Evolutionary conservation across 2,113 vertebrate species (phyloP).

Genomic region (Pseudonaja textilis): DNA sequence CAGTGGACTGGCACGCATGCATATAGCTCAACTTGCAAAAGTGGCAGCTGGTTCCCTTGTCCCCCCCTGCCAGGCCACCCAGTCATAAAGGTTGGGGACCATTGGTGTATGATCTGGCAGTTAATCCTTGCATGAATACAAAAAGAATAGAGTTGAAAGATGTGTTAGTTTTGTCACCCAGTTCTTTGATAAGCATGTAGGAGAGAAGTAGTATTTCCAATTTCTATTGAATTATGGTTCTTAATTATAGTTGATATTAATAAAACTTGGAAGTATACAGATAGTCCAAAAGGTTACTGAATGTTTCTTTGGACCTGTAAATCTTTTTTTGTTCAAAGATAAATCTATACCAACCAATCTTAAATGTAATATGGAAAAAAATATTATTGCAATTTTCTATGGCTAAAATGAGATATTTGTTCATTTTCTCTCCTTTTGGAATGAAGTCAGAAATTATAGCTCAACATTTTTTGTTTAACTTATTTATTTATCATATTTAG

Average conservation of each 20-base stretch:
- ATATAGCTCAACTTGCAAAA: no score
- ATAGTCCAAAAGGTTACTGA: background rate
- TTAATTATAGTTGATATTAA: background rate
- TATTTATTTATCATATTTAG: background rate
- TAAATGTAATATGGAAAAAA: background rate
- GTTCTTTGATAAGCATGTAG: background rate
- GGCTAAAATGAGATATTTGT: background rate
- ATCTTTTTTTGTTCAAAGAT: background rate
- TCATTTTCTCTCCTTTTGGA: background rate
- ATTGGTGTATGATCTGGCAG: background rate
- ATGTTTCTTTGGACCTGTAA: background rate
- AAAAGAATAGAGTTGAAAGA: background rate
- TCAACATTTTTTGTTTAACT: background rate
- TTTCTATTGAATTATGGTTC: background rate
- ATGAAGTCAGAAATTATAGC: background rate
- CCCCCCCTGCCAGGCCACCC: no score
- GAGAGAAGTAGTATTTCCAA: no score
- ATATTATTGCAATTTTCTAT: background rate
- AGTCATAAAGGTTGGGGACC: no score
- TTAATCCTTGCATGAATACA: background rate
- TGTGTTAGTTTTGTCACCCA: background rate
- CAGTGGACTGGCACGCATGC: no score
- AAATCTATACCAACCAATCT: background rate
- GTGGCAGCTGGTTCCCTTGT: no score
- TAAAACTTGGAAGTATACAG: background rate